Base-by-base conservation (phyloP, 1,140 invertebrate species). In the Cydia fagiglandana region DNA sequence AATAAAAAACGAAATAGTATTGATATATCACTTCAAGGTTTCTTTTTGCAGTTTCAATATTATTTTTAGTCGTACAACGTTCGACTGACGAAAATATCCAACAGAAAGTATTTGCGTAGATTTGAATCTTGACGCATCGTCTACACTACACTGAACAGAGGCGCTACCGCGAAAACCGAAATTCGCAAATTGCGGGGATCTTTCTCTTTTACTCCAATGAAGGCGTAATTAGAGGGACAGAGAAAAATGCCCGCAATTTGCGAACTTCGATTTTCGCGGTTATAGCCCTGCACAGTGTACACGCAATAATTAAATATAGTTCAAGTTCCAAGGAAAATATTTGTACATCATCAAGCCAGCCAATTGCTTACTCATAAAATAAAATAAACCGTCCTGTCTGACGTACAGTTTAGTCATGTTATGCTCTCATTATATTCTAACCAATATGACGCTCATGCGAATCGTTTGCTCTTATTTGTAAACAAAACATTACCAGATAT, bases 351-450 rank as follows among this genome's bases (percentile, higher is more conserved):
- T 17, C 20, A 24, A 24, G 56, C 17, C 17, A 24, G 17, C 20
- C 53, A 24, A 61, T 24, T 61, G 56, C 17, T 61, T 61, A 61
- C 56, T 61, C 56, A 61, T 56, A 56, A 56, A 56, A 61, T 56
- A 56, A 56, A 56, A 61, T 12, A 61, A 61, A 61, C 56, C 56
- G n/a, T 61, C 56, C 56, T 61, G 56, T 61, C 56, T 61, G 56
- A 61, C 56, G 56, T 24, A 24, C 9, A 61, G 56, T 61, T 61
- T 61, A 61, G 56, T 61, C 56, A 61, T 61, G n/a, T 9, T 61
- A 24, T 61, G 17, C 24, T 61, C 56, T n/a, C 56, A 20, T 61
- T 10, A 5, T 61, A 61, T 20, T 61, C 17, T 7, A 12, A 56
- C 5, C n/a, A 56, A 50, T 50, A 61, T 61, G 17, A 61, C 56